Conservation (phyloP, 2,888 invertebrate species). For the Lacanobia wlatinum region DNA sequence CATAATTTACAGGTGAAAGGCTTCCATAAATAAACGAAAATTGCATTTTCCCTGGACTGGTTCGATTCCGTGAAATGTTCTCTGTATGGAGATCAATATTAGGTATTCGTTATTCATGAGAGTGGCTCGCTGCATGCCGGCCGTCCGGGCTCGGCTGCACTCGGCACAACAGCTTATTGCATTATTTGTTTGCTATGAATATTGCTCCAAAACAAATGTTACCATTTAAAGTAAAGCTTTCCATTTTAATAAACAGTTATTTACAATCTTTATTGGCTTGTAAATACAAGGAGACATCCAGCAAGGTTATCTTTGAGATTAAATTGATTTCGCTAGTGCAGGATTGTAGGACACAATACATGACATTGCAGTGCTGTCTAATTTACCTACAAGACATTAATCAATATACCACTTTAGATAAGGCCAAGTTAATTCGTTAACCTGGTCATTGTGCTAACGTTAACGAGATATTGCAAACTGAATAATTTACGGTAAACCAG, state of each 20-base stretch:
- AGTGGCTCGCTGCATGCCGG: conserved; percentile 55
- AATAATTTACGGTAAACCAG: conserved; percentile 34
- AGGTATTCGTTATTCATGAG: conserved; percentile 81
- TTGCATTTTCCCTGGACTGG: conserved; percentile 56
- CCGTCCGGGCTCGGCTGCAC: conserved; percentile 62
- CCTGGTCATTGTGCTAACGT: conserved; percentile 22
- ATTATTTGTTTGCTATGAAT: conserved; percentile 61
- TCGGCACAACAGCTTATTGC: conserved; percentile 65
- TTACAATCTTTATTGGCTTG: not conserved
- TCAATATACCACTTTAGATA: conserved; percentile 30
- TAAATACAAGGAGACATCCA: conserved; percentile 10
- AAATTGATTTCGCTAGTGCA: conserved; percentile 18
- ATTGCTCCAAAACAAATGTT: conserved; percentile 35
- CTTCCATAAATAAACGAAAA: conserved; percentile 44
- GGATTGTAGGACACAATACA: not conserved
- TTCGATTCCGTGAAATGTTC: conserved; percentile 68
- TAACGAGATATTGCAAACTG: conserved; percentile 27
- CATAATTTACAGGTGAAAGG: conserved; percentile 14
- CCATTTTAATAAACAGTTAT: conserved; percentile 12
- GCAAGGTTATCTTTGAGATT: conserved; percentile 31
- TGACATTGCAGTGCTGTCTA: conserved; percentile 4
- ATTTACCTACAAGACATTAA: conserved; percentile 21
- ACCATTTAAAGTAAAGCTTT: conserved; percentile 21
- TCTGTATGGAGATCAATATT: conserved; percentile 77
- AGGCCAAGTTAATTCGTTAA: conserved; percentile 12